Evolutionary conservation across 2,888 invertebrate species (phyloP).

Genomic region (Epirrhoe tristata): DNA sequence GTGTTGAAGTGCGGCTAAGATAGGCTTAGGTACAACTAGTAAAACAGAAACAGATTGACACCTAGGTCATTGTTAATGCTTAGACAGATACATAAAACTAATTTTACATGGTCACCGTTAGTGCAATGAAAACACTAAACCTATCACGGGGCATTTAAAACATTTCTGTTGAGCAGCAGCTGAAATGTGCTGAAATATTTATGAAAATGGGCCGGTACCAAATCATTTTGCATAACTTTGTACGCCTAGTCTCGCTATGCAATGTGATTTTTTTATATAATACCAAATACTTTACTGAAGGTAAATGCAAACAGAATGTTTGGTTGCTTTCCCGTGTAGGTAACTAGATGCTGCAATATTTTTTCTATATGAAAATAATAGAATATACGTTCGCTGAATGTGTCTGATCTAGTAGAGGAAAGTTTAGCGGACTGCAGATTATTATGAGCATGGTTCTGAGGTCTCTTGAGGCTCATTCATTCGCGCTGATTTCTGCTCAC

Average conservation of each 20-base stretch:
- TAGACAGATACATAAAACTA: background rate
- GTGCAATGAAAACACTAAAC: background rate
- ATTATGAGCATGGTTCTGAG: constrained; percentile 17
- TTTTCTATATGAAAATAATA: background rate
- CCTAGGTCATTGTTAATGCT: constrained; percentile 5
- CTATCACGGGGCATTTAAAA: no score
- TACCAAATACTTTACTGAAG: no score
- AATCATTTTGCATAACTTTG: constrained; percentile 6
- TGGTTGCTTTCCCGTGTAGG: background rate
- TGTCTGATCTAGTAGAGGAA: constrained; percentile 10
- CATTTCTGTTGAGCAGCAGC: background rate
- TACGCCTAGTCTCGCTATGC: background rate
- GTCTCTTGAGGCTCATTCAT: constrained; percentile 27
- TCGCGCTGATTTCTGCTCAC: constrained; percentile 27
- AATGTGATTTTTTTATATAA: background rate
- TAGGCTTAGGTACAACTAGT: constrained; percentile 9
- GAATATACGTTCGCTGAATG: constrained; percentile 9
- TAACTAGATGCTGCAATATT: background rate
- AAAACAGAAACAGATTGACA: constrained; percentile 7
- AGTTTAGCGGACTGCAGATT: constrained; percentile 15
- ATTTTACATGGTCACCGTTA: background rate
- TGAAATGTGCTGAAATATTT: constrained; percentile 8
- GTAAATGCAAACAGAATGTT: background rate
- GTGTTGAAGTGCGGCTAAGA: background rate
- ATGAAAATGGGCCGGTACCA: constrained; percentile 7